A percentile compares a stretch with the other conserved stretches of the same genome.
Evolutionary conservation across 2,888 invertebrate species (phyloP).

Genomic region (Thysanoteuthis rhombus): DNA sequence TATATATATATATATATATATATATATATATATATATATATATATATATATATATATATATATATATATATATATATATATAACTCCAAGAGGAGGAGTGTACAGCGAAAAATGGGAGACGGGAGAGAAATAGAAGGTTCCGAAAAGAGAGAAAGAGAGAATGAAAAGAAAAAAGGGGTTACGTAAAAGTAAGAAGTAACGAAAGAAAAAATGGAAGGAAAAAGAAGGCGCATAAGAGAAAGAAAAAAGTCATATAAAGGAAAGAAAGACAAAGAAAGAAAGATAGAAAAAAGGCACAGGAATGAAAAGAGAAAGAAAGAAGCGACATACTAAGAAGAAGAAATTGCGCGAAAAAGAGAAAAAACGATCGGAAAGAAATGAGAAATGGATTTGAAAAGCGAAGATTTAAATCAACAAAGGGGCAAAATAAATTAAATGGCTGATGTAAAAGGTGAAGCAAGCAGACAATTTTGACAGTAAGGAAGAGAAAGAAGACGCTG

Average conservation of each 20-base stretch:
- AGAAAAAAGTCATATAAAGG: background rate
- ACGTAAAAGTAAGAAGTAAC: no score
- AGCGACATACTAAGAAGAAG: background rate
- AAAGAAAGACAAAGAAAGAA: background rate
- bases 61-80: no score
- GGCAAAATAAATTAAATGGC: no score
- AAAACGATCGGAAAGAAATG: background rate
- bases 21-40: no score
- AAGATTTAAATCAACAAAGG: no score
- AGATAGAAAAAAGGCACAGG: background rate
- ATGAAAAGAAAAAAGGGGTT: background rate
- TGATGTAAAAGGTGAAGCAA: background rate
- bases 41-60: no score
- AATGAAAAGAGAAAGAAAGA: background rate
- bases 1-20: no score
- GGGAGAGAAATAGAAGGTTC: background rate
- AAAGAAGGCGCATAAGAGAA: background rate
- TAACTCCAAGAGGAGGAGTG: no score
- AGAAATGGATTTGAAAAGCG: background rate
- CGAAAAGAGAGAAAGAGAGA: background rate
- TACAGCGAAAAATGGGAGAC: no score
- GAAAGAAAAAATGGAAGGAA: background rate
- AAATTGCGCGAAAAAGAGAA: background rate
- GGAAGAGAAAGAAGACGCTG: background rate
- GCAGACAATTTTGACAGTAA: background rate